phyloP scores from a whole-genome alignment of 2,113 vertebrate genomes.

The Bambusicola thoracicus region DNA sequence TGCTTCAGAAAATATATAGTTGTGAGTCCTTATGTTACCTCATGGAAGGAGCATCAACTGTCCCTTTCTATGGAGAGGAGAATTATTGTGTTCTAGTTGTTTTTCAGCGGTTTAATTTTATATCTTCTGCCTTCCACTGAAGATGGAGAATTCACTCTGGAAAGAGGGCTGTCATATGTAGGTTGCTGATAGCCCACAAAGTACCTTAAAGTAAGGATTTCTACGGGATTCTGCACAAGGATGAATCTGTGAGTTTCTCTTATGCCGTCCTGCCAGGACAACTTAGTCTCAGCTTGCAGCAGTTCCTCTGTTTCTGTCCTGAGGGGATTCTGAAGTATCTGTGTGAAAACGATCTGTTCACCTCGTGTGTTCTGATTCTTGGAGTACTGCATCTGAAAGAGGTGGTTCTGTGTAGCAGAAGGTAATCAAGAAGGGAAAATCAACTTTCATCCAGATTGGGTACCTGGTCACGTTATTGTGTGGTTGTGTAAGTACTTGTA shows the following conservation, averaged over 20 bases:
- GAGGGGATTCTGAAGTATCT: not conserved
- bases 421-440: not conserved
- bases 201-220: not conserved
- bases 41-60: not conserved
- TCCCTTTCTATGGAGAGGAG: not conserved
- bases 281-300: not conserved
- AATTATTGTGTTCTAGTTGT: not conserved
- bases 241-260: not conserved
- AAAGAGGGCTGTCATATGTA: not conserved
- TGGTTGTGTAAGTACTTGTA: not conserved
- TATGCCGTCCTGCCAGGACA: not conserved
- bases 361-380: not conserved
- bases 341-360: not conserved
- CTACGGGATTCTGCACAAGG: not conserved
- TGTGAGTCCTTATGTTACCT: not conserved
- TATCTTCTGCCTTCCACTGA: not conserved
- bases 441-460: not conserved
- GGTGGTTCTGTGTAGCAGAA: not conserved
- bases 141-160: not conserved
- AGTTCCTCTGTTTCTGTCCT: not conserved
- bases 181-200: fast-evolving
- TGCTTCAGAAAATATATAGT: not conserved
- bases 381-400: not conserved
- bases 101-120: not conserved
- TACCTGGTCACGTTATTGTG: not conserved